Base-by-base conservation (phyloP, 2,888 invertebrate species). In the Amiota mariae region DNA sequence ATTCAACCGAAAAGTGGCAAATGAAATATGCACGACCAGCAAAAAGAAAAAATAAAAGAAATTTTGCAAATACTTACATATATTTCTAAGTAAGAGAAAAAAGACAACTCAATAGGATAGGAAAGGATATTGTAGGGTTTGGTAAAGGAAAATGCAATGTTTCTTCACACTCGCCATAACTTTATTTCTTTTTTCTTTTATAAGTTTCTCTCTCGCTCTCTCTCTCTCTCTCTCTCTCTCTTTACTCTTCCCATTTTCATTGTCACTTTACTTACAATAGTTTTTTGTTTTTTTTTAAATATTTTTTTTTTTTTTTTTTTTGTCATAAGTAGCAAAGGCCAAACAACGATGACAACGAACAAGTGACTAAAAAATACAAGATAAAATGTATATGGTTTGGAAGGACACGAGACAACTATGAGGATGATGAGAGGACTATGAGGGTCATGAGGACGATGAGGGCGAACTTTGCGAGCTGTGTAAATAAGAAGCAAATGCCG, bases 181-280 rank as follows among this genome's bases (percentile, higher is more conserved):
- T 36, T 36, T 36, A 36, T 36, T 36, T 20, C 20, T 59, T 15
- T 20, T 61, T 20, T 61, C 20, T 61, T 61, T 24, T 20, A 24
- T 61, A 61, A 6, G 3, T 36, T 36, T 36, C 8, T 36, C 3
- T 36, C 0, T 6, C 3, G 2, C 8, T 61, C 20, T 59, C n/a
- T 6, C 0, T 36, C 6, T 36, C 3, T 24, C 1, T 24, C 1
- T 2, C 1, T 24, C 3, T 59, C 15, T 57, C 15, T 24, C 12
- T 10, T 9, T 18, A 24, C 11, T 57, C 20, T 18, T 59, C 9
- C 15, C 12, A 36, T 36, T 61, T 8, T n/a, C 61, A 24, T 61
- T 20, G 61, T 61, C 61, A 61, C 36, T 61, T 61, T 24, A 20
- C 61, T 61, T 61, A n/a, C n/a, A n/a, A n/a, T 24, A 24, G 20